Evolutionary conservation across 2,888 invertebrate species (phyloP).

Genomic region (Heliconius aoede): DNA sequence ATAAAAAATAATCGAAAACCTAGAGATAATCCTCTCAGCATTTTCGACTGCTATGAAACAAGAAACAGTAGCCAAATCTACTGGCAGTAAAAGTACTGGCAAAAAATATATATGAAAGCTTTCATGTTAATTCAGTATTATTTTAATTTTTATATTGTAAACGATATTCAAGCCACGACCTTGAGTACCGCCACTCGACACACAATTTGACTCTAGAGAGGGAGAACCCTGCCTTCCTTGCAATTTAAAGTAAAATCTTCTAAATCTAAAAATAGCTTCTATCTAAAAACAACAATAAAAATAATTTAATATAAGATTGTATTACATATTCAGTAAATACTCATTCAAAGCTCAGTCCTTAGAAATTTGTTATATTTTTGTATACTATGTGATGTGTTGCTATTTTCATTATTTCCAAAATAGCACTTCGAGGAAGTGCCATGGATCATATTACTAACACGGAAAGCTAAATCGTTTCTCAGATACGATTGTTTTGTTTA

Average conservation of each 20-base stretch:
- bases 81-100: too few species aligned
- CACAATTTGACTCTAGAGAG: too few species aligned
- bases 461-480: slow-evolving; percentile 15
- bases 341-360: too few species aligned
- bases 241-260: too few species aligned
- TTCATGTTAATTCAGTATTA: neutral
- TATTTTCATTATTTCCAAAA: slow-evolving; percentile 13
- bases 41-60: neutral
- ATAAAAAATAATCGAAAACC: neutral
- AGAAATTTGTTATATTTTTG: too few species aligned
- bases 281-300: too few species aligned
- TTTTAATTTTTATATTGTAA: neutral
- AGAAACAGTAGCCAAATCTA: neutral
- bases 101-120: neutral
- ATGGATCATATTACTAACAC: slow-evolving; percentile 21
- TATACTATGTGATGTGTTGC: neutral
- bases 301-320: too few species aligned
- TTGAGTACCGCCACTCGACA: too few species aligned
- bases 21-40: neutral
- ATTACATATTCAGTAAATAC: too few species aligned
- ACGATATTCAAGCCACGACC: neutral
- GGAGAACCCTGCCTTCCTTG: too few species aligned
- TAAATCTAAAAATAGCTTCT: too few species aligned
- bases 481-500: slow-evolving; percentile 20
- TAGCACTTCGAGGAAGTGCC: slow-evolving; percentile 13